Conservation (phyloP, 2,888 invertebrate genomes). For the Heterodera filipjevi region DNA sequence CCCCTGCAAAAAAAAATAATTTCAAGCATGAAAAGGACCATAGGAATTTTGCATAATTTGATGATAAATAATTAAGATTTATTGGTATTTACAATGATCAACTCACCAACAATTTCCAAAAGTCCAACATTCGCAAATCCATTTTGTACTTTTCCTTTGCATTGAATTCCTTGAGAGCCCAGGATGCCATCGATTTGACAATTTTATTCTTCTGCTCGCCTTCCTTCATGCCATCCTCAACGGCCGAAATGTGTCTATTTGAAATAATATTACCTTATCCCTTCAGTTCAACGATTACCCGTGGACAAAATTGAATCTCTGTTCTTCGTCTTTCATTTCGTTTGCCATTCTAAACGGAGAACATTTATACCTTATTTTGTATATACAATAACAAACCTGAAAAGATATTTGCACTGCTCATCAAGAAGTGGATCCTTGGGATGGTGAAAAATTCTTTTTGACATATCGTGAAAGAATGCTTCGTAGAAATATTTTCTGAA, state of each 20-base stretch:
- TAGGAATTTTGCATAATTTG: not conserved
- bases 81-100: not conserved
- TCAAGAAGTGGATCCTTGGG: not conserved
- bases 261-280: not conserved
- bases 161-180: conserved; percentile 31
- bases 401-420: conserved; percentile 1
- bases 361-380: conserved; percentile 9
- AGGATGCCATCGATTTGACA: conserved; percentile 26
- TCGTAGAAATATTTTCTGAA: no score
- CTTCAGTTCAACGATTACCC: conserved; percentile 1
- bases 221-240: conserved; percentile 30
- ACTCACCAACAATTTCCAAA: conserved; percentile 34
- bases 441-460: not conserved
- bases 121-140: conserved; percentile 31
- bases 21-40: no score
- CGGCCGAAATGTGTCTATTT: conserved; percentile 24
- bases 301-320: conserved; percentile 23
- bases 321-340: conserved; percentile 21
- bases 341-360: conserved; percentile 30
- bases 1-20: conserved; percentile 35
- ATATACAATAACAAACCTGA: not conserved
- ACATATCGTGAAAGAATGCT: no score
- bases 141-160: conserved; percentile 5
- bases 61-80: not conserved
- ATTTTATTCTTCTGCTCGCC: conserved; percentile 27